Evolutionary conservation across 2,797 vertebrate species (phyloP).

Genomic region (Pangasius sanitwongsei): DNA sequence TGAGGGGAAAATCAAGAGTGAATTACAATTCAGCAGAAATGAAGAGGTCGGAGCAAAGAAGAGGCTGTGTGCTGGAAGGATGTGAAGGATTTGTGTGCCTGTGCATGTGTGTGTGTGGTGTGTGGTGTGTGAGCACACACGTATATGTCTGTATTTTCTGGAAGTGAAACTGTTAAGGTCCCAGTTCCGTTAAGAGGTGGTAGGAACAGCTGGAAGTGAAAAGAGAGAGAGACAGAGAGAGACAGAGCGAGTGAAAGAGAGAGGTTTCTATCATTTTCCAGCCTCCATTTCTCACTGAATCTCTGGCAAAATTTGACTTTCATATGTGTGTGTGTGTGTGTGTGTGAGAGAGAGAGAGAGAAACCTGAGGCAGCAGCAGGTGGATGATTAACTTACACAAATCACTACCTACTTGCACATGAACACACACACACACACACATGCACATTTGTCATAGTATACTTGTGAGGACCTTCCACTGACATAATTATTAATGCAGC

Average conservation of each 20-base stretch:
- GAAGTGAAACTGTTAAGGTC: slow-evolving; percentile 56
- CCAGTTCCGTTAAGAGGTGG: slow-evolving; percentile 47
- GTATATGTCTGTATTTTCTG: slow-evolving; percentile 45
- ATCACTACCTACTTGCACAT: slow-evolving; percentile 61
- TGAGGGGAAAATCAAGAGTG: slow-evolving; percentile 7
- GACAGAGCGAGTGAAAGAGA: neutral
- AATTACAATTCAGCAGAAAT: slow-evolving; percentile 44
- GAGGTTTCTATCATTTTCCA: slow-evolving; percentile 45
- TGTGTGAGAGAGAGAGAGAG: slow-evolving; percentile 67
- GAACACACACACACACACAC: slow-evolving; percentile 47
- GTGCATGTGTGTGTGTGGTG: slow-evolving; percentile 27
- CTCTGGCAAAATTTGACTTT: slow-evolving; percentile 71
- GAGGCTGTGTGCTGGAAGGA: slow-evolving; percentile 6
- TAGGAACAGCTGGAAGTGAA: slow-evolving; percentile 56
- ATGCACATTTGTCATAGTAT: neutral
- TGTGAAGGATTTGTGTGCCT: slow-evolving; percentile 12
- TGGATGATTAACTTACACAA: slow-evolving; percentile 66
- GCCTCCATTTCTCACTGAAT: slow-evolving; percentile 41
- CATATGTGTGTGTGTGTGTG: slow-evolving; percentile 24
- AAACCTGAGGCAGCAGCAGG: slow-evolving; percentile 75
- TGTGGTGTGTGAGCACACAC: neutral
- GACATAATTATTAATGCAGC: neutral
- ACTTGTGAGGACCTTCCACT: slow-evolving; percentile 10
- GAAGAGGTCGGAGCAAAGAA: neutral
- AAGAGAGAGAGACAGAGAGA: slow-evolving; percentile 26